Evolutionary conservation across 2,888 invertebrate species (phyloP), one percentile per base, ranked within the genome.

Genomic region (Cantharis rufa): DNA sequence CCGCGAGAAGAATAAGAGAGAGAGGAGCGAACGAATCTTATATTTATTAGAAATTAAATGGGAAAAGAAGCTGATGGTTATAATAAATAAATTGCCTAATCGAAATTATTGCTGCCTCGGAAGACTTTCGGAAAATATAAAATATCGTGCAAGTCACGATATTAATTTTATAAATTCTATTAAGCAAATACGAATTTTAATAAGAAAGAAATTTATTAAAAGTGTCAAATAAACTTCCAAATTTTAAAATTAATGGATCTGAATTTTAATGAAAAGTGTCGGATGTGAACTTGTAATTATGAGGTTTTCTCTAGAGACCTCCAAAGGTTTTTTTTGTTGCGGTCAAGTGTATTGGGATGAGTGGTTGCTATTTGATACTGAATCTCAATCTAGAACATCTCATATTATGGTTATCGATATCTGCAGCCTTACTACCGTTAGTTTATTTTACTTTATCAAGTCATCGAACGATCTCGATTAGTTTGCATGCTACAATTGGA

Each of bases 311-410:
- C 76, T 74, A 61, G 78, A 73, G 78, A 72, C 75, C 72, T 70
- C 70, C 68, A 69, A 15, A 72, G 74, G 70, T 76, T 64, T 70
- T 64, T 74, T 78, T 69, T 68, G 68, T 74, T 78, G 78, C 71
- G 78, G 78, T 78, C 78, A 72, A 76, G 78, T 74, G 74, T 78
- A 78, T 74, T 76, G 78, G 70, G 74, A 76, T 76, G 78, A 79
- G 78, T 80, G 79, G 79, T 80, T 75, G 78, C 79, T 75, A 81
- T 79, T 79, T 78, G 81, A 81, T 79, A 81, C 76, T 75, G 79
- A 79, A 81, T 80, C 77, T 81, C 76, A 75, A 72, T 79, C 76
- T 78, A 75, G 72, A 78, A 75, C 80, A 80, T 81, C 81, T 81
- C 78, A 80, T 81, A 81, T 75, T 32, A 69, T 74, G 75, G 78